These are phyloP conservation scores for Drosophila ercepeae DNA, from an alignment of 1,140 invertebrate species.

Conservation along the genomic window DNA sequence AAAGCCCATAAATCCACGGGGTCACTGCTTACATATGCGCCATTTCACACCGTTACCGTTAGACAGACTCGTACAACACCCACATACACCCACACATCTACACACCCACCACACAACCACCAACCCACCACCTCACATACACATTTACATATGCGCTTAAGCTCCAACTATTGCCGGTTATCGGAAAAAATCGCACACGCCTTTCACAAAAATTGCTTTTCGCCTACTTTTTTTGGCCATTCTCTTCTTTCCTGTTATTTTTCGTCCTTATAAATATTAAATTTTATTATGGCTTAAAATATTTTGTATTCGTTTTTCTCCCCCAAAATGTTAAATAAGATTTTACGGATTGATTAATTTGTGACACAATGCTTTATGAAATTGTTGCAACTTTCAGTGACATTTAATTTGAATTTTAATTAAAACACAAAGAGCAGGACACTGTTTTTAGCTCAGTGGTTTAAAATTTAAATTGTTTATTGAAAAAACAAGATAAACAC, in stretches of 20 bases:
- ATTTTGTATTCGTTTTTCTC: not conserved
- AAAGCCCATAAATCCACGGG: slow-evolving; percentile 75
- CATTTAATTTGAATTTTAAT: slow-evolving; percentile 51
- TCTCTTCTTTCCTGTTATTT: slow-evolving; percentile 1
- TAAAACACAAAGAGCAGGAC: not conserved
- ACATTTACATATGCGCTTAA: slow-evolving; percentile 40
- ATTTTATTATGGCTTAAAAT: slow-evolving; percentile 40
- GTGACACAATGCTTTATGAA: not conserved
- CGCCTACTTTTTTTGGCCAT: slow-evolving; percentile 37
- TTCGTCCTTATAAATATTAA: slow-evolving; percentile 62
- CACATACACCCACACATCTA: too few species aligned
- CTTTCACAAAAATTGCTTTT: slow-evolving; percentile 77
- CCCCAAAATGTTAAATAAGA: slow-evolving; percentile 31
- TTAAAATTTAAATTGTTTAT: slow-evolving; percentile 2
- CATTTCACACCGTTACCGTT: slow-evolving; percentile 80
- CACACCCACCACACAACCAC: too few species aligned
- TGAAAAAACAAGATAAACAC: not conserved
- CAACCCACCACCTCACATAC: too few species aligned
- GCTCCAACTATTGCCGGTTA: slow-evolving; percentile 55
- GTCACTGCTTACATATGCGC: slow-evolving; percentile 75
- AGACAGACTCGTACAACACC: slow-evolving; percentile 37
- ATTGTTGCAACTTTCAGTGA: slow-evolving; percentile 16
- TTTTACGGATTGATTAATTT: slow-evolving; percentile 50
- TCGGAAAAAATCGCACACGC: slow-evolving; percentile 69
- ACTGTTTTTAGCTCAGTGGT: slow-evolving; percentile 2